Evolutionary conservation across 2,113 vertebrate genomes (phyloP).

Genomic region (Acrocephalus kingi): DNA sequence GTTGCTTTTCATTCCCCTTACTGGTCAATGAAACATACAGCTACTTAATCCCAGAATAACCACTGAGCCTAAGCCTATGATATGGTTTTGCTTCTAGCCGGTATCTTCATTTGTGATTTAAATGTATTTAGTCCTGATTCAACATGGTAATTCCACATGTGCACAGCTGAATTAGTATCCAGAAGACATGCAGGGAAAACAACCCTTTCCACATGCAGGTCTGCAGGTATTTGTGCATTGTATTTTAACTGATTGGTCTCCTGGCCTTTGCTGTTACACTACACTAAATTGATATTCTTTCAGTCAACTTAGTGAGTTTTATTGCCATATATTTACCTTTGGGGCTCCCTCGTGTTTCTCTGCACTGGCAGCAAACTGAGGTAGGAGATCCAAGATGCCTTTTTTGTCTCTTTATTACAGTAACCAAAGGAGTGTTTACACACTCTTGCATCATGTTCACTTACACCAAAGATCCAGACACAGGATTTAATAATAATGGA

Average conservation of each 20-base stretch:
- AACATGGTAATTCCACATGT: not conserved
- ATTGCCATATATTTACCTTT: conserved; percentile 12
- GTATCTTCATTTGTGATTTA: not conserved
- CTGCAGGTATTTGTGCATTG: not conserved
- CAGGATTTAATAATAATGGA: not conserved
- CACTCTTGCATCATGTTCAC: not conserved
- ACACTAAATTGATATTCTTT: not conserved
- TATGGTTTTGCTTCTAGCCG: not conserved
- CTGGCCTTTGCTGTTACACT: not conserved
- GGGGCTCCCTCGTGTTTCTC: not conserved
- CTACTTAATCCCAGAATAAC: not conserved
- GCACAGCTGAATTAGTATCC: not conserved
- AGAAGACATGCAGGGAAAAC: not conserved
- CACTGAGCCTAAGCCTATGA: not conserved
- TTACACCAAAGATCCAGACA: conserved; percentile 8
- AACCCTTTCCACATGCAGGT: not conserved
- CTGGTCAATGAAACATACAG: not conserved
- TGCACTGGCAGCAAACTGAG: not conserved
- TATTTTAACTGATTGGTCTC: not conserved
- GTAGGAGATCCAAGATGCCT: not conserved
- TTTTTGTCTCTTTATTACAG: not conserved
- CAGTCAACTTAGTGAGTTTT: not conserved
- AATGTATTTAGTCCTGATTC: not conserved
- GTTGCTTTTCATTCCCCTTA: not conserved
- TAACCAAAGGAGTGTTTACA: not conserved